Conservation (phyloP, 2,888 invertebrate genomes). For the Ophonus ardosiacus region DNA sequence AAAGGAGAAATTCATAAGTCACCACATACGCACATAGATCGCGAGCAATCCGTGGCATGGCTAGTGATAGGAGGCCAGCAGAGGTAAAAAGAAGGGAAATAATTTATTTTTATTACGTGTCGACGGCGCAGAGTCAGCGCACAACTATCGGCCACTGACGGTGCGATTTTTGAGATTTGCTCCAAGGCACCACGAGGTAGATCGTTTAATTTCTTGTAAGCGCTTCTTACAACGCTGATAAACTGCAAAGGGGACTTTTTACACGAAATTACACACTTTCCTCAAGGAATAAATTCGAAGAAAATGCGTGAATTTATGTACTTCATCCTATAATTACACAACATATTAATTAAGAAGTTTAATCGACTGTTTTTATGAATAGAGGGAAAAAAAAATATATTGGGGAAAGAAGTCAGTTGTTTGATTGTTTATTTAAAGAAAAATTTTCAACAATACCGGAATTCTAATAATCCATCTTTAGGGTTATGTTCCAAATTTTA, state of each 20-base stretch:
- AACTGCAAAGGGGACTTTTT: not conserved
- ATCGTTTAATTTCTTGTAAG: conserved; percentile 35
- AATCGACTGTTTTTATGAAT: too few relatives aligned
- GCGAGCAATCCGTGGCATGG: not conserved
- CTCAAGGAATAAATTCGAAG: not conserved
- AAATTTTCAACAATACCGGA: too few relatives aligned
- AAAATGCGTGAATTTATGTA: not conserved
- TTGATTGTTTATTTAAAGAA: too few relatives aligned
- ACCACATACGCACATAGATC: conserved; percentile 46
- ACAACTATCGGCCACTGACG: conserved; percentile 41
- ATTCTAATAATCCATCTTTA: too few relatives aligned
- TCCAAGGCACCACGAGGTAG: not conserved
- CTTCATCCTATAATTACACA: too few relatives aligned
- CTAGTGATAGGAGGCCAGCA: not conserved
- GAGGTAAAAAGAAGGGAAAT: conserved; percentile 18
- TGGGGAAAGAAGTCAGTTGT: too few relatives aligned
- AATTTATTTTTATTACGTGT: conserved; percentile 54
- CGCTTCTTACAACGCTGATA: conserved; percentile 14
- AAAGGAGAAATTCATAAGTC: conserved; percentile 57
- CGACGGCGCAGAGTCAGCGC: conserved; percentile 31
- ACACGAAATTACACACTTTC: not conserved
- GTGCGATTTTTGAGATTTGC: conserved; percentile 52
- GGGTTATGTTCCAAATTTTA: too few relatives aligned
- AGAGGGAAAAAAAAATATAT: too few relatives aligned
- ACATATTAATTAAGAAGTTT: too few relatives aligned